Conservation (phyloP, 2,113 vertebrate genomes). For the Ancistrus triradiatus region DNA sequence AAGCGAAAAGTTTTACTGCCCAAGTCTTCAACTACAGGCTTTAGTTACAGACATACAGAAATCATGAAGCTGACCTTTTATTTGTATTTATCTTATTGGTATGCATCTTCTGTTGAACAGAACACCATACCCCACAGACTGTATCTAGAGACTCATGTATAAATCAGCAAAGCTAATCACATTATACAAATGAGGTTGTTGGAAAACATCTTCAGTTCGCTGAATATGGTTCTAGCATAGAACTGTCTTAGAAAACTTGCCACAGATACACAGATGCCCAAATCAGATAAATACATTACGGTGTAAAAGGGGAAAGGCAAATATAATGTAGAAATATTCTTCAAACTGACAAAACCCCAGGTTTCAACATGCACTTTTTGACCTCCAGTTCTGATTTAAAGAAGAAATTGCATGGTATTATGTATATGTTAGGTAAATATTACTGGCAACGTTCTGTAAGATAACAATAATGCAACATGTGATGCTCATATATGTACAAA, state of each 20-base stretch:
- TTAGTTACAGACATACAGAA: constrained; percentile 11
- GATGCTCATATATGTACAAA: too few relatives aligned
- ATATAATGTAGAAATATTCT: too few relatives aligned
- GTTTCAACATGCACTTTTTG: too few relatives aligned
- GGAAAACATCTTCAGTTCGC: constrained; percentile 35
- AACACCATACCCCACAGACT: constrained; percentile 41
- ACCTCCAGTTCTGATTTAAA: too few relatives aligned
- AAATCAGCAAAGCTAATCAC: constrained; percentile 60
- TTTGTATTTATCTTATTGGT: constrained; percentile 44
- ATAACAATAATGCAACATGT: too few relatives aligned
- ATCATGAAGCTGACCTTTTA: constrained; percentile 36
- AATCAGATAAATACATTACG: too few relatives aligned
- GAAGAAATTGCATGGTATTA: background rate
- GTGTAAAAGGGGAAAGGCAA: too few relatives aligned
- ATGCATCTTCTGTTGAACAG: constrained; percentile 42
- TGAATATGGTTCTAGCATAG: constrained; percentile 28
- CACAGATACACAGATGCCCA: too few relatives aligned
- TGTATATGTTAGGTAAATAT: too few relatives aligned
- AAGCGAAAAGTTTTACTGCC: too few relatives aligned
- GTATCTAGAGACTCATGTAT: constrained; percentile 49
- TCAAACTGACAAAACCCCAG: too few relatives aligned
- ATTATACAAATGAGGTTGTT: constrained; percentile 55
- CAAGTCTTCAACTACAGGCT: constrained; percentile 10
- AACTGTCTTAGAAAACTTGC: constrained; percentile 21
- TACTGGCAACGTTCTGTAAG: too few relatives aligned